Percentiles rank a stretch among this genome's conserved stretches.
Evolutionary conservation across 35 echinoderm and acorn worm species (phyloP).

Genomic region (Acanthaster planci): DNA sequence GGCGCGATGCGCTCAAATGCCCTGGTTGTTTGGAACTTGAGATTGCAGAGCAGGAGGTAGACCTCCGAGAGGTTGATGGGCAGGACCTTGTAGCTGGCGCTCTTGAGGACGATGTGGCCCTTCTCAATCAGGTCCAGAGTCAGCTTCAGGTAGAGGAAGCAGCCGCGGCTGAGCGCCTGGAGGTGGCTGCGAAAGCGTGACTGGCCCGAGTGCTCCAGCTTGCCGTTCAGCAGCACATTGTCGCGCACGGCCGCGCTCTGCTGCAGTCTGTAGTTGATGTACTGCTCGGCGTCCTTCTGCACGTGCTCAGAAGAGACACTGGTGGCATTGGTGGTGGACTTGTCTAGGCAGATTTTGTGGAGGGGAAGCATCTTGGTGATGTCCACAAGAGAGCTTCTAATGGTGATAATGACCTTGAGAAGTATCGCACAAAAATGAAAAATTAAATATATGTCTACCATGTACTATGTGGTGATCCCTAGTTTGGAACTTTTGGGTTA

Average conservation of each 20-base stretch:
- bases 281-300: conserved; percentile 87
- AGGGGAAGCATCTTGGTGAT: conserved; percentile 91
- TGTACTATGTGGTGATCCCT: too few relatives aligned
- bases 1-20: conserved; percentile 90
- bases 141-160: conserved; percentile 93
- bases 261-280: conserved; percentile 77
- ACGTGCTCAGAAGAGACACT: conserved; percentile 52
- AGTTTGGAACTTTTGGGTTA: too few relatives aligned
- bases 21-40: conserved; percentile 79
- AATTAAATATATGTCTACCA: too few relatives aligned
- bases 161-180: conserved; percentile 75
- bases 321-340: conserved; percentile 53
- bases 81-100: conserved; percentile 85
- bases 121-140: conserved; percentile 96
- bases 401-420: conserved; percentile 77
- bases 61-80: conserved; percentile 98
- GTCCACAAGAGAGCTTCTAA: conserved; percentile 78
- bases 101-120: conserved; percentile 84
- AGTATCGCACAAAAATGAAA: background rate
- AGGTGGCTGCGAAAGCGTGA: conserved; percentile 77
- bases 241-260: conserved; percentile 68
- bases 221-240: conserved; percentile 86
- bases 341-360: conserved; percentile 84
- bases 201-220: conserved; percentile 77
- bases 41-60: conserved; percentile 94